phyloP scores from a whole-genome alignment of 2,113 vertebrate genomes.

The Montifringilla adamsi region DNA sequence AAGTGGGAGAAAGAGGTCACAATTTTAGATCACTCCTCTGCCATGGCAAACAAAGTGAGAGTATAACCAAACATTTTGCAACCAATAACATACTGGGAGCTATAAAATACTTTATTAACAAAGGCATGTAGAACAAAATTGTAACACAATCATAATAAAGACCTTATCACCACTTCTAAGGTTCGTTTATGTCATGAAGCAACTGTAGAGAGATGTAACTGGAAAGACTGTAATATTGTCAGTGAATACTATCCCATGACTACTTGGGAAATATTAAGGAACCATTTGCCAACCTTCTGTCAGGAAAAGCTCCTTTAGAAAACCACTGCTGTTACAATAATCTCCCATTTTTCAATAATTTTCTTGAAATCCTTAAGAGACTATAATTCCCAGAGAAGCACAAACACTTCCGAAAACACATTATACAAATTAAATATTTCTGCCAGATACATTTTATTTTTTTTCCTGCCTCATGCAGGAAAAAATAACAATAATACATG shows the following conservation, averaged over 20 bases:
- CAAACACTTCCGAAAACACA: neutral
- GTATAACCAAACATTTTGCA: slow-evolving; percentile 2
- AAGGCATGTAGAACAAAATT: neutral
- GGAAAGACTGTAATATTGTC: neutral
- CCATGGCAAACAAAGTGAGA: neutral
- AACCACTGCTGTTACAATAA: neutral
- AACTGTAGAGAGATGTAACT: neutral
- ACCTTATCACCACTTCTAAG: neutral
- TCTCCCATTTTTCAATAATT: neutral
- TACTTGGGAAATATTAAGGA: neutral
- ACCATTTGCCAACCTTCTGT: neutral
- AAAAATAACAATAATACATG: neutral
- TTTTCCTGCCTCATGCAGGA: neutral
- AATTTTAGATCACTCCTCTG: neutral
- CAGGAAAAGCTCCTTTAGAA: neutral
- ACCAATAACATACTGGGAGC: neutral
- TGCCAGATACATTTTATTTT: neutral
- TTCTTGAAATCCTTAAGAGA: neutral
- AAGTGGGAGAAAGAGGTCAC: neutral
- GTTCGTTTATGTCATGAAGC: neutral
- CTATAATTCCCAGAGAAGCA: neutral
- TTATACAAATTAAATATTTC: neutral
- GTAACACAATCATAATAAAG: neutral
- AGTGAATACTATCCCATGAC: neutral
- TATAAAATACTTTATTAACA: neutral